phyloP scores from a whole-genome alignment of 2,113 vertebrate species.

The Malurus melanocephalus region DNA sequence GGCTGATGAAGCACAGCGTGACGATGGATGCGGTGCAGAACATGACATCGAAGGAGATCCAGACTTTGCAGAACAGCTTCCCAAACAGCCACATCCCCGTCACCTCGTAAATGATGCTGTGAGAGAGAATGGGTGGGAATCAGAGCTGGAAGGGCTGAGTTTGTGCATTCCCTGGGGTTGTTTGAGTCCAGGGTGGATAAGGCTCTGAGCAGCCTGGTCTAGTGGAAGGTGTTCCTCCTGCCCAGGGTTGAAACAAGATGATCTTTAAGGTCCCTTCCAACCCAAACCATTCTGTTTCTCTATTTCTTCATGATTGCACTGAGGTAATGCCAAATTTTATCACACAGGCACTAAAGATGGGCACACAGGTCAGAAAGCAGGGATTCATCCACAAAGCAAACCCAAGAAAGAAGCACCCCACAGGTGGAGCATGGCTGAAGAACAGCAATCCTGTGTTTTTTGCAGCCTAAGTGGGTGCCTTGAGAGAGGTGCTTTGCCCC shows the following conservation, averaged over 20 bases:
- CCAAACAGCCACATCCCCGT: slow-evolving; percentile 71
- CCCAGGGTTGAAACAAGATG: neutral
- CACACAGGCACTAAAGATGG: neutral
- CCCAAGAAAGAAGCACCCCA: neutral
- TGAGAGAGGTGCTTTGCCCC: neutral
- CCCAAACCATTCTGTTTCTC: neutral
- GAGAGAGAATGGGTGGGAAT: neutral
- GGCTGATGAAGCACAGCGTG: slow-evolving; percentile 72
- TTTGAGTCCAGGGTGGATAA: neutral
- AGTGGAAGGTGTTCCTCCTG: neutral
- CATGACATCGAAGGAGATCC: slow-evolving; percentile 76
- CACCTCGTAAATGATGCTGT: slow-evolving; percentile 72
- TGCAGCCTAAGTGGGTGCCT: neutral
- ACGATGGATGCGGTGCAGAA: slow-evolving; percentile 73
- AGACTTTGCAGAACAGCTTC: slow-evolving; percentile 73
- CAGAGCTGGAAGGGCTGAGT: neutral
- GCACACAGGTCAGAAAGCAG: neutral
- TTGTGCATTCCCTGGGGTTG: neutral
- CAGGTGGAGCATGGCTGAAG: neutral
- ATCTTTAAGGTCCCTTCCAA: neutral
- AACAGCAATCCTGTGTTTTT: neutral
- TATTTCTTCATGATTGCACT: fast-evolving
- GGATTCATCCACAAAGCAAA: neutral
- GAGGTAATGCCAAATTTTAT: neutral
- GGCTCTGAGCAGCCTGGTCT: neutral